Evolutionary conservation across 2,113 vertebrate species (phyloP).

Genomic region (Pseudopodoces humilis): DNA sequence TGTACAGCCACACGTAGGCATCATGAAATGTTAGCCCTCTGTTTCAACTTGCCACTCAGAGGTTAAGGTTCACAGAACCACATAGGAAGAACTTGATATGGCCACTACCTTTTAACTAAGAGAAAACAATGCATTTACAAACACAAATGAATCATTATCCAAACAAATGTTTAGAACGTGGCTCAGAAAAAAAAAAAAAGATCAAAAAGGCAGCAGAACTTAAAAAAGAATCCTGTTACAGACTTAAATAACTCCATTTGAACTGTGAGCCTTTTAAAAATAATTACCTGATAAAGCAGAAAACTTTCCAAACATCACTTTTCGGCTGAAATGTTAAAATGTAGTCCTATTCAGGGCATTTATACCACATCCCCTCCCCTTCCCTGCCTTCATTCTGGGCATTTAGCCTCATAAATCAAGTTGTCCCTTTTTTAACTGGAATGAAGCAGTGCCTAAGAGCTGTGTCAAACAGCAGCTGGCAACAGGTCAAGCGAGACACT

Average conservation of each 20-base stretch:
- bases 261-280: background rate
- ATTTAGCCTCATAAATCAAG: background rate
- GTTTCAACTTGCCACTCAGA: background rate
- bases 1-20: background rate
- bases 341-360: background rate
- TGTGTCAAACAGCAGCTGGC: background rate
- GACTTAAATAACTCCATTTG: background rate
- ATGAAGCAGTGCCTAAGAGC: background rate
- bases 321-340: background rate
- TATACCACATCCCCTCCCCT: background rate
- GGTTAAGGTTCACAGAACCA: background rate
- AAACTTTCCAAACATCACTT: background rate
- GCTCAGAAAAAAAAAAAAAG: background rate
- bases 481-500: too few relatives aligned
- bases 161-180: conserved; percentile 27
- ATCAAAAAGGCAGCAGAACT: background rate
- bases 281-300: background rate
- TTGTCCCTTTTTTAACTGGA: background rate
- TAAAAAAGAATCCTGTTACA: background rate
- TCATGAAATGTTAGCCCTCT: background rate
- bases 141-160: background rate
- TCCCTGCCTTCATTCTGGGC: background rate
- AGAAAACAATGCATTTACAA: conserved; percentile 46
- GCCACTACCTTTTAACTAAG: background rate
- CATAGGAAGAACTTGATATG: background rate